Conservation (phyloP, 2,888 invertebrate species). For the Pseudococcus longispinus region DNA sequence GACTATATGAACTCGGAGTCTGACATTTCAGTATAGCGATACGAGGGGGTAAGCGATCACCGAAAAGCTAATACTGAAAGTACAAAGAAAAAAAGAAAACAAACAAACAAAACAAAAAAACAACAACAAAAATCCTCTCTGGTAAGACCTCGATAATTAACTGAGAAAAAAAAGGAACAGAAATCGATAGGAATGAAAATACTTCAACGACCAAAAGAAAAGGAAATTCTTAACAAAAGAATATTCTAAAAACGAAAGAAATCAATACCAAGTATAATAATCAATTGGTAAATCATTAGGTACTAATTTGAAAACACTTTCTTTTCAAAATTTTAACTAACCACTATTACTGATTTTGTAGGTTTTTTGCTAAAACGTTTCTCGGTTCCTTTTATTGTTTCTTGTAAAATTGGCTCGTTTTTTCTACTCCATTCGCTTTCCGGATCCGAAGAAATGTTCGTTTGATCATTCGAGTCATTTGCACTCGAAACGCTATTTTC, state of each 20-base stretch:
- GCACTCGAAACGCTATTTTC: neutral
- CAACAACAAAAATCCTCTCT: neutral
- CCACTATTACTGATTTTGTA: neutral
- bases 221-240: neutral
- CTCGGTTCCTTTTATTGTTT: neutral
- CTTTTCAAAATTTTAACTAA: neutral
- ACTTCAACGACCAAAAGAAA: neutral
- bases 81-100: neutral
- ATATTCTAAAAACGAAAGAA: neutral
- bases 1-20: neutral
- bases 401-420: neutral
- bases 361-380: neutral
- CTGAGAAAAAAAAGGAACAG: neutral
- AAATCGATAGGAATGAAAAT: neutral
- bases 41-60: neutral
- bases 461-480: neutral
- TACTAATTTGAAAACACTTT: neutral
- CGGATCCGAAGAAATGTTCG: conserved; percentile 67
- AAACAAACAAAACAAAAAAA: neutral
- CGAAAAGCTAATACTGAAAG: neutral
- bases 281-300: neutral
- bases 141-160: neutral
- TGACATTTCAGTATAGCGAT: neutral
- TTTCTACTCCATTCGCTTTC: conserved; percentile 72
- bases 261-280: neutral